phyloP scores from a whole-genome alignment of 2,113 vertebrate genomes.

The Acanthochromis polyacanthus region DNA sequence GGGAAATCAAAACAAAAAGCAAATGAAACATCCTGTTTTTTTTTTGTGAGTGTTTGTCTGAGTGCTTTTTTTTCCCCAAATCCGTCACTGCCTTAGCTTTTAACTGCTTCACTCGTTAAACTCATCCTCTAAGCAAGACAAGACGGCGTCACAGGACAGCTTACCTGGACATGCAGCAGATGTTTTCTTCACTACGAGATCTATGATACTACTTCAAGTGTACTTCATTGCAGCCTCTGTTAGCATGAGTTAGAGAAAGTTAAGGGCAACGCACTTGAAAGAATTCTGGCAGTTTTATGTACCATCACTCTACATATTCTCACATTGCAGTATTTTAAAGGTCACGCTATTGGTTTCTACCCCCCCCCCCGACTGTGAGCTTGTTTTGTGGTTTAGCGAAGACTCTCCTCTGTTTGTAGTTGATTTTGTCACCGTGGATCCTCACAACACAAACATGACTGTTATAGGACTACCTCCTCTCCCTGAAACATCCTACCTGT shows the following conservation, averaged over 20 bases:
- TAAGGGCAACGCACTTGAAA: slow-evolving; percentile 26
- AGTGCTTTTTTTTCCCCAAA: slow-evolving; percentile 22
- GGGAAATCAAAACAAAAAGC: slow-evolving; percentile 53
- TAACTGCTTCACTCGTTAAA: slow-evolving; percentile 35
- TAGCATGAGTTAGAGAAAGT: slow-evolving; percentile 26
- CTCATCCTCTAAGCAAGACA: slow-evolving; percentile 27
- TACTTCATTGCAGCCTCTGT: slow-evolving; percentile 45
- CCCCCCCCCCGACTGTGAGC: too few species aligned
- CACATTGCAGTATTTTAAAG: slow-evolving; percentile 58
- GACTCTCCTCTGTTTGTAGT: slow-evolving; percentile 2
- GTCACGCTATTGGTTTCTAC: neutral
- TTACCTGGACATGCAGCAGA: slow-evolving; percentile 10
- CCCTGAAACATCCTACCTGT: slow-evolving; percentile 50
- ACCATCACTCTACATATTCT: slow-evolving; percentile 24
- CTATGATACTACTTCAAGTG: slow-evolving; percentile 38
- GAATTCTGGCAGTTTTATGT: slow-evolving; percentile 38
- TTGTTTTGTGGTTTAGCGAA: slow-evolving; percentile 7
- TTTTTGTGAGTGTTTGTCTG: neutral
- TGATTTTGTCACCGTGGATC: slow-evolving; percentile 37
- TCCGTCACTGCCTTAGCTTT: slow-evolving; percentile 66
- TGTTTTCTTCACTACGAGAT: slow-evolving; percentile 6
- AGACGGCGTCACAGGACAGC: slow-evolving; percentile 27
- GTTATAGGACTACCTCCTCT: slow-evolving; percentile 77
- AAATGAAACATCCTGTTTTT: slow-evolving; percentile 53
- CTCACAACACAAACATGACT: slow-evolving; percentile 62